A percentile compares a stretch with the other conserved stretches of the same genome.
Evolutionary conservation across 2,113 vertebrate genomes (phyloP).

Genomic region (Spea multiplicata): DNA sequence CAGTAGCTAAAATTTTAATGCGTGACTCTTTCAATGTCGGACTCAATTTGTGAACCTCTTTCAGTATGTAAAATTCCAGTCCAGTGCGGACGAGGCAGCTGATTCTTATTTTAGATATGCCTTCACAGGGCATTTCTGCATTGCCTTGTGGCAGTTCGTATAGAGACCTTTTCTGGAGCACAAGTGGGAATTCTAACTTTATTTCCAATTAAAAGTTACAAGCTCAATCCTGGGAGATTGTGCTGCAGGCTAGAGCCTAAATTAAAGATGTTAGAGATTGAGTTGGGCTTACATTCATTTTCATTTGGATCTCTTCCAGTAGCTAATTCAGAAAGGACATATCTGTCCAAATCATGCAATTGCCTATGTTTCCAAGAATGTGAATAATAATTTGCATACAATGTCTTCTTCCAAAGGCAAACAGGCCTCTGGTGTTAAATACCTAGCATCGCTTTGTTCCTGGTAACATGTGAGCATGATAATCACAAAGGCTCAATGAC

Average conservation of each 20-base stretch:
- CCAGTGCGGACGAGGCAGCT: constrained; percentile 19
- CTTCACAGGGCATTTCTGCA: constrained; percentile 28
- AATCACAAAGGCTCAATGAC: no score
- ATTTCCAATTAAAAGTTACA: constrained; percentile 46
- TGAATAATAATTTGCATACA: neutral
- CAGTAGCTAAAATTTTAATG: constrained; percentile 14
- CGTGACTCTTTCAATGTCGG: constrained; percentile 25
- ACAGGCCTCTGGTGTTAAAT: constrained; percentile 1
- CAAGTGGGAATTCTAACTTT: constrained; percentile 43
- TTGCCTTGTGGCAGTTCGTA: constrained; percentile 40
- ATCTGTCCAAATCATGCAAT: constrained; percentile 19
- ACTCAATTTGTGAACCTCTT: constrained; percentile 7
- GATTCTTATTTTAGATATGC: constrained; percentile 49
- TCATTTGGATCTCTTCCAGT: constrained; percentile 28
- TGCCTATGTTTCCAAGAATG: constrained; percentile 10
- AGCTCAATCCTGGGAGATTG: constrained; percentile 30
- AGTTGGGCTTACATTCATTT: constrained; percentile 13
- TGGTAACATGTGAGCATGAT: neutral
- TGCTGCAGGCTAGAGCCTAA: neutral
- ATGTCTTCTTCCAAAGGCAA: constrained; percentile 17
- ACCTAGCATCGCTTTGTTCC: no score
- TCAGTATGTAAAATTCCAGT: constrained; percentile 33
- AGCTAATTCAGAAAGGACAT: constrained; percentile 4
- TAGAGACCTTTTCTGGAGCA: constrained; percentile 17
- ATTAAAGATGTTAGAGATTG: constrained; percentile 27